Evolutionary conservation across 2,888 invertebrate genomes (phyloP), one percentile per base, ranked within the genome.

Genomic region (Eupithecia inturbata): DNA sequence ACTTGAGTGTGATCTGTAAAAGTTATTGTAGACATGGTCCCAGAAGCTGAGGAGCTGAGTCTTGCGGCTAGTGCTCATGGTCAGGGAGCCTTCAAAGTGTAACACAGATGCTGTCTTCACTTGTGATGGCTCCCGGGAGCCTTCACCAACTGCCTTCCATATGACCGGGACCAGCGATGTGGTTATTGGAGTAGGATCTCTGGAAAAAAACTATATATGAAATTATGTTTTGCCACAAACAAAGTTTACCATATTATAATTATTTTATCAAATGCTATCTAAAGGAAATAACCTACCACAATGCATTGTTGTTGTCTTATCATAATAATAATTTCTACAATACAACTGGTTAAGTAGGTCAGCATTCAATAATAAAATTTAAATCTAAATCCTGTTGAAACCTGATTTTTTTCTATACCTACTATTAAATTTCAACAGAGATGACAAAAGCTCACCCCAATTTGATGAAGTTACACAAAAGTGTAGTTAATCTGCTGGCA

Each of bases 131-230:
- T 76, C 73, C 1, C 83, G 77, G 1, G 68, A 74, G 3, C 80
- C 74, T 3, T 77, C 77, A 0, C 79, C 78, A 0, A 80, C 74
- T 0, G 92, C 89, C 77, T 88, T 87, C 94, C 93, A 94, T 64
- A 93, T 85, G 0, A 88, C 80, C 0, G 92, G 91, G 26, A 92
- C 82, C 26, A 86, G 68, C 16, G 85, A 80, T 45, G 90, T 88
- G 19, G 87, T 88, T 10, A 94, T 78, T 1, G 94, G 94, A 63
- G 93, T 93, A 3, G 94, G 94, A 57, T 94, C 94, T 5, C 94
- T 94, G 86, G 39, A 82, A 86, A 36, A 6, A 86, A 36, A 5
- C 63, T 22, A 67, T 53, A 39, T 62, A 64, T 57, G 39, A 14
- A n/a, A 4, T 57, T 57, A 22, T 4, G 9, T 26, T 9, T 53